Percentiles rank a stretch among this genome's conserved stretches.
phyloP scores from a whole-genome alignment of 2,888 invertebrate genomes.

The Volucella inflata region DNA sequence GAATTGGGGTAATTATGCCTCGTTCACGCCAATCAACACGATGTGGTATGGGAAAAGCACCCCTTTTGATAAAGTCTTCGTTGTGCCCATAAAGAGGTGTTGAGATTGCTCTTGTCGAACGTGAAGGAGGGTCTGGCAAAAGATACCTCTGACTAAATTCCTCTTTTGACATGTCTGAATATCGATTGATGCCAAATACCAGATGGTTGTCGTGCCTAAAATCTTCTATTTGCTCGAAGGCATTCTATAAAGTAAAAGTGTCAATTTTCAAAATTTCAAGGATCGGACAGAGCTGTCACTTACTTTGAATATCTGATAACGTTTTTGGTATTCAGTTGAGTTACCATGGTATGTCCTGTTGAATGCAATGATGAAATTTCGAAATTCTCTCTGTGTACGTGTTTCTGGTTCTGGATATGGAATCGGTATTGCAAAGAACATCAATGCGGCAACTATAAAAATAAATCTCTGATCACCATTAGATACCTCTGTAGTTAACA shows the following conservation, averaged over 20 bases:
- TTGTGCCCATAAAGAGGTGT: not conserved
- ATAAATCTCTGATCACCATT: slow-evolving; percentile 25
- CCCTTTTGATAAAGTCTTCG: not conserved
- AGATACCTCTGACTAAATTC: slow-evolving; percentile 36
- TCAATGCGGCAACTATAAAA: slow-evolving; percentile 37
- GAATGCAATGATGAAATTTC: slow-evolving; percentile 41
- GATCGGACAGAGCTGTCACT: not conserved
- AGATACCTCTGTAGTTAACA: slow-evolving; percentile 20
- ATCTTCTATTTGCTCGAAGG: slow-evolving; percentile 35
- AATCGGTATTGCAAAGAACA: slow-evolving; percentile 65
- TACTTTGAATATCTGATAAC: slow-evolving; percentile 51
- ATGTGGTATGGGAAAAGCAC: slow-evolving; percentile 30
- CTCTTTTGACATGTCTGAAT: slow-evolving; percentile 37
- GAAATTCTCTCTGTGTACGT: slow-evolving; percentile 43
- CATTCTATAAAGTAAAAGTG: not conserved
- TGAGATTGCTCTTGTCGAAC: slow-evolving; percentile 3
- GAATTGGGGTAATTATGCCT: slow-evolving; percentile 87
- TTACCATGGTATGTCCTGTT: slow-evolving; percentile 52
- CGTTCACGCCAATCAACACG: slow-evolving; percentile 86
- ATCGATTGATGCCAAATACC: slow-evolving; percentile 54
- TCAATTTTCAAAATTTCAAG: not conserved
- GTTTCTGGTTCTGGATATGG: slow-evolving; percentile 40
- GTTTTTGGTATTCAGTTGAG: slow-evolving; percentile 40
- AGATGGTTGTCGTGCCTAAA: slow-evolving; percentile 28
- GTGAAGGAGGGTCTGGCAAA: not conserved